phyloP scores from a whole-genome alignment of 2,113 vertebrate species.

The Naja naja region DNA sequence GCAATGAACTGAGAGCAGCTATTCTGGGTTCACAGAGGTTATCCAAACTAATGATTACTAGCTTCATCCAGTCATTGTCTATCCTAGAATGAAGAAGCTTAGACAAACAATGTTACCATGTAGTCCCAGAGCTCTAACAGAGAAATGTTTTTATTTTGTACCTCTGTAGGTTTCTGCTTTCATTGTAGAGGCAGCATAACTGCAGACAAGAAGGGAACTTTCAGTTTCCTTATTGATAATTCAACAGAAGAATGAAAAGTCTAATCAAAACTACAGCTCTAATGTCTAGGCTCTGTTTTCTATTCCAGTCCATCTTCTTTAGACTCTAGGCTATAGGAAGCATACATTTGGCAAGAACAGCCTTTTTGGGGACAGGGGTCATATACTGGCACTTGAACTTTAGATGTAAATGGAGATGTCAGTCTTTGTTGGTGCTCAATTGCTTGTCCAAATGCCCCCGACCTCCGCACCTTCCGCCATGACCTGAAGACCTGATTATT shows the following conservation, averaged over 20 bases:
- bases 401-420: not conserved
- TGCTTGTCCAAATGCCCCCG: not conserved
- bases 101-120: not conserved
- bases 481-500: too few species aligned
- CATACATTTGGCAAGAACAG: not conserved
- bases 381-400: not conserved
- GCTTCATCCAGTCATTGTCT: not conserved
- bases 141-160: not conserved
- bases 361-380: not conserved
- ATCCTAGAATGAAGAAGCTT: not conserved
- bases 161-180: not conserved
- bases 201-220: not conserved
- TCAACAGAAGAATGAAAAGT: not conserved
- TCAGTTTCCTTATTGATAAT: not conserved
- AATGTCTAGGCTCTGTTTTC: not conserved
- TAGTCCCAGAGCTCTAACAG: slow-evolving; percentile 6
- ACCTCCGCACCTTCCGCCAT: too few species aligned
- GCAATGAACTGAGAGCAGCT: not conserved
- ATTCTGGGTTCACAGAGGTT: not conserved
- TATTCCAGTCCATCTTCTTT: not conserved
- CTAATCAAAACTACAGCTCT: not conserved
- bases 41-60: not conserved
- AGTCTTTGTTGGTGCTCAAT: not conserved
- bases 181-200: not conserved
- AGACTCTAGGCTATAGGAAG: not conserved